Evolutionary conservation across 2,113 vertebrate species (phyloP).

Genomic region (Ranitomeya imitator): DNA sequence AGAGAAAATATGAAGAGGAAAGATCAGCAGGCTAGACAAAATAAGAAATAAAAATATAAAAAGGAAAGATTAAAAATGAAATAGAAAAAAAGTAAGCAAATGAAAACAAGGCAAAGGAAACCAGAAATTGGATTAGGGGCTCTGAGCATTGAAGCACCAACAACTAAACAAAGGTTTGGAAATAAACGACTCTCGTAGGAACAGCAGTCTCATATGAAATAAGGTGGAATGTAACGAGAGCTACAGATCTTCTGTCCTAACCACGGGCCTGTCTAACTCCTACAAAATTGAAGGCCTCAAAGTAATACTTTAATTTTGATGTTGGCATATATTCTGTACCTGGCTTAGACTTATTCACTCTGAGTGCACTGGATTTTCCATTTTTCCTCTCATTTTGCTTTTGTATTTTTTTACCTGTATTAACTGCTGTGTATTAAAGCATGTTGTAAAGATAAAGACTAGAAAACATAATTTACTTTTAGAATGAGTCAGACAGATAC

Average conservation of each 20-base stretch:
- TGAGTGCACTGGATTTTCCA: not conserved
- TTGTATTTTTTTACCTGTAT: not conserved
- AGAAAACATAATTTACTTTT: too few species aligned
- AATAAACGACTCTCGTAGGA: not conserved
- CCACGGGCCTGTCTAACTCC: not conserved
- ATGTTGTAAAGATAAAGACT: too few species aligned
- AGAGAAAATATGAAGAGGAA: not conserved
- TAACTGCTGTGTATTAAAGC: too few species aligned
- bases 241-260: not conserved
- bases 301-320: not conserved
- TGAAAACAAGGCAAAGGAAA: not conserved
- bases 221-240: not conserved
- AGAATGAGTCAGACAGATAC: too few species aligned
- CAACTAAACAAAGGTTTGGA: not conserved
- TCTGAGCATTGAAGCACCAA: not conserved
- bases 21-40: too few species aligned
- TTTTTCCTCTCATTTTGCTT: not conserved
- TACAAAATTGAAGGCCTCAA: not conserved
- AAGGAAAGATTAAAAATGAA: not conserved
- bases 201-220: not conserved
- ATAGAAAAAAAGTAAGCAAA: not conserved
- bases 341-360: not conserved
- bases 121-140: not conserved
- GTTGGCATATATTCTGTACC: not conserved
- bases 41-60: not conserved